Evolutionary conservation across 2,797 vertebrate species (phyloP), one percentile per base, ranked within the genome.

Genomic region (Manis crassicaudata): DNA sequence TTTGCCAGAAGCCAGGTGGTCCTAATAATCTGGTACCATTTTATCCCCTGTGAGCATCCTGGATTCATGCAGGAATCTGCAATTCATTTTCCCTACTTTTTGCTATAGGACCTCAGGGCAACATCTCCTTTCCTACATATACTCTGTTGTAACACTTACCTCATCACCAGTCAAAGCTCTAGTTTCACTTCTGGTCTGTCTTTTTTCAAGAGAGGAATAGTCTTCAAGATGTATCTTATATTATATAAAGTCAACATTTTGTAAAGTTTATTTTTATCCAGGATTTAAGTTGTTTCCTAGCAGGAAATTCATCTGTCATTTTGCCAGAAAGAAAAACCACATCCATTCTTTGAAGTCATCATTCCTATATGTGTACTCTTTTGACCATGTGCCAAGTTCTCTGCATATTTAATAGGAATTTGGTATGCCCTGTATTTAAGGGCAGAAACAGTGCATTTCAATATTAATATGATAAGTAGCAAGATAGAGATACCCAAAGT

Each of bases 281-380:
- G 37, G 23, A 46, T 81, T 32, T 52, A 60, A 46, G 46, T 93
- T 93, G 50, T 80, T 91, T 94, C 70, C 76, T 91, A 70, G 13
- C 20, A 72, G n/a, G 50, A 94, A 82, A 65, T 77, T 77, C 77
- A 65, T 79, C 50, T 56, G 0, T 40, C n/a, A 70, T 88, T 60
- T 83, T 96, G 8, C 75, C 60, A 81, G 60, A 94, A 91, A 83
- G 12, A 79, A 72, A 90, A 79, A 35, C 27, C 77, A 83, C 32
- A 77, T 79, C 65, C 35, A 18, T 67, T 91, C 62, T 63, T 87
- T 10, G 16, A 32, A 87, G 76, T 82, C 58, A 58, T 62, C 37
- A 6, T 90, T 46, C 29, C 46, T 90, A 8, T 10, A 1, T 46
- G 37, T 70, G 43, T 23, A 68, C 5, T 60, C 32, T 46, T 62